Conservation (phyloP, 1,140 invertebrate species). For the Drosophila tristis region DNA sequence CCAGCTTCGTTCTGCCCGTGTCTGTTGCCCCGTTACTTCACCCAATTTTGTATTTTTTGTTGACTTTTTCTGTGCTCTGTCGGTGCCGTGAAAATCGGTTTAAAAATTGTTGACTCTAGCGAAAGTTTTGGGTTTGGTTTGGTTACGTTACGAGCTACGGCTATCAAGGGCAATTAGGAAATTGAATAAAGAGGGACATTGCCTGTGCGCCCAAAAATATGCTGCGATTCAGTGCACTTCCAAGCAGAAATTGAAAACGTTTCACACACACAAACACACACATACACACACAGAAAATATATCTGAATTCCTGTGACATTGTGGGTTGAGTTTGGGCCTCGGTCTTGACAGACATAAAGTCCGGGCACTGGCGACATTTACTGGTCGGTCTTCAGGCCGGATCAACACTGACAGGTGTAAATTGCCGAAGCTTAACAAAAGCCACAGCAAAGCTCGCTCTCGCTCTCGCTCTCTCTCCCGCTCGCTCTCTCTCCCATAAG, state of each 20-base stretch:
- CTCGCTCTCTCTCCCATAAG: no score
- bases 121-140: constrained; percentile 19
- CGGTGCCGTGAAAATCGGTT: constrained; percentile 26
- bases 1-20: no score
- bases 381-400: constrained; percentile 37
- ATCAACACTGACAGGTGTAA: constrained; percentile 68
- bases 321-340: not conserved
- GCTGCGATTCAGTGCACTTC: no score
- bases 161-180: constrained; percentile 43
- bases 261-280: not conserved
- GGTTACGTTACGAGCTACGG: constrained; percentile 7
- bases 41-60: not conserved
- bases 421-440: constrained; percentile 63
- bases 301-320: constrained; percentile 16
- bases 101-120: constrained; percentile 41
- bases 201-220: constrained; percentile 4
- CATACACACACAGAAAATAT: no score
- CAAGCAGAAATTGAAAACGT: not conserved
- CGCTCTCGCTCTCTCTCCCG: no score
- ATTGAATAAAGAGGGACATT: constrained; percentile 26
- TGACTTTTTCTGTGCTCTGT: constrained; percentile 8
- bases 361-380: constrained; percentile 26
- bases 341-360: constrained; percentile 24
- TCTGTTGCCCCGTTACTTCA: not conserved
- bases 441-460: constrained; percentile 42